Evolutionary conservation across 1,140 invertebrate species (phyloP), one percentile per base, ranked within the genome.

Genomic region (Dermatophagoides farinae): DNA sequence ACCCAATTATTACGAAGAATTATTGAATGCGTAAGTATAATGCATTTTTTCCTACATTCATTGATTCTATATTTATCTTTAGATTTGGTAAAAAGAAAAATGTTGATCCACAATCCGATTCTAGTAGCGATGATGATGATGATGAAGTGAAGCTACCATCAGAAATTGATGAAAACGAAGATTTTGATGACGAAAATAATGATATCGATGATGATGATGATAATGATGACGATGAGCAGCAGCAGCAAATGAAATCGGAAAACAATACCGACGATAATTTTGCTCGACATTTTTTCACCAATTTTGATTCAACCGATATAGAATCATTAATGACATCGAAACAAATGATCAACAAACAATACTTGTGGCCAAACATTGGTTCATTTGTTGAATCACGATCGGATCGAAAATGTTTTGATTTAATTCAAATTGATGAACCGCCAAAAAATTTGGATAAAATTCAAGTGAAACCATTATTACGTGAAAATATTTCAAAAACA

Each of bases 401-500:
- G 6, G 47, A 41, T 12, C 12, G 40, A 14, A 18, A 23, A 16
- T 31, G 25, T 16, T 50, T 49, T 37, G 23, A 60, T 50, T 38
- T 23, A 6, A 23, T 37, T 12, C 12, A 20, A 49, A 22, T 49
- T 43, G 11, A 8, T 14, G 6, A 49, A 52, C 18, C 31, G 6
- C 25, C 23, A 12, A 55, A 1, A 37, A 49, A 20, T 39, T 37
- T 60, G 18, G 46, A 60, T 49, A 2, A 6, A 20, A 20, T 60
- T 37, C 44, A 23, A 39, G 50, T 60, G 39, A 60, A 51, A 43
- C 31, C 16, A 12, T 38, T 16, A 43, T 18, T 60, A 10, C 9
- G 16, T n/a, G 43, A 60, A 43, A 60, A 60, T 41, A 23, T 60
- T 6, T n/a, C 25, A 12, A 60, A 60, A 52, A 47, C 58, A 40